Base-by-base conservation (phyloP, 2,113 vertebrate genomes). In the Osmerus eperlanus region DNA sequence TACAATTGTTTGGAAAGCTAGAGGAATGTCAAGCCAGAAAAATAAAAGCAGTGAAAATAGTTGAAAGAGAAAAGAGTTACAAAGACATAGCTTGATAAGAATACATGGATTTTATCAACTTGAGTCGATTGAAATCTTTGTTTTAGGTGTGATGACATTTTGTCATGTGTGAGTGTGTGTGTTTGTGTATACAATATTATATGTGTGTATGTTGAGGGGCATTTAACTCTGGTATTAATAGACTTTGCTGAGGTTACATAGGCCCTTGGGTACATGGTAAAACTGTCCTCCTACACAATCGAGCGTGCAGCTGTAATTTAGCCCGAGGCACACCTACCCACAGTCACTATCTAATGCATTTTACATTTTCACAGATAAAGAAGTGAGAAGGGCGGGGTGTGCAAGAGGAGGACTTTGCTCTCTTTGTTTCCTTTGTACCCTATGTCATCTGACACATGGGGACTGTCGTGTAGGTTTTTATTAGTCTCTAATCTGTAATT, bases 301-400 rank as follows among this genome's bases (percentile, higher is more conserved):
- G 82, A 89, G 88, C 78, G 60, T 85, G 72, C 88, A 91, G 87
- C 91, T 85, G 86, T 83, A 81, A 89, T 87, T 77, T 83, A 51
- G 89, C 91, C 91, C 63, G 28, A 71, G 91, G 92, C 90, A 83
- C 87, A 90, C 90, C 92, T 93, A 91, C 88, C 87, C 87, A 76
- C 84, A 89, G 89, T 84, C 90, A 86, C 89, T 81, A 78, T 90
- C 88, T 92, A 91, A 90, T 91, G 89, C 87, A 92, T 92, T 89
- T 91, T 91, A 90, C 86, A 90, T 92, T 91, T 89, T 89, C 90
- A 84, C 85, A 84, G 88, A 86, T 91, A 87, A 87, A 87, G 77
- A 76, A 82, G 71, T 77, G 70, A 55, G 69, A 29, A 68, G 70
- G 65, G 47, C 71, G 76, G 73, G 71, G 52, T 47, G 12, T 28